Conservation (phyloP, 2,888 invertebrate genomes). For the Kuschelorhynchus macadamiae region DNA sequence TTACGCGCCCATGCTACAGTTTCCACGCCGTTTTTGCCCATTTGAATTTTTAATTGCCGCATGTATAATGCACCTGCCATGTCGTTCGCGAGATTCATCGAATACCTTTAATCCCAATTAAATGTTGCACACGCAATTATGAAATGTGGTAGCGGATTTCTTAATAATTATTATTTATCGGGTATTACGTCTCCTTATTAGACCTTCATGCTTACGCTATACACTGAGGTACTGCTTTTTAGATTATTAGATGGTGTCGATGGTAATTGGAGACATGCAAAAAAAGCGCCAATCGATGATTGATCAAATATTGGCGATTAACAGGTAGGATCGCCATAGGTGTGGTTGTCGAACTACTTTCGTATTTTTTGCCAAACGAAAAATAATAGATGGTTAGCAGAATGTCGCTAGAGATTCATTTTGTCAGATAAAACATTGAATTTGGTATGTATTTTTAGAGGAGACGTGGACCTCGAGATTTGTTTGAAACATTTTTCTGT, state of each 20-base stretch:
- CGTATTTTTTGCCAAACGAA: too few relatives aligned
- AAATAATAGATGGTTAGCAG: too few relatives aligned
- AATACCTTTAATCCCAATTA: constrained; percentile 17
- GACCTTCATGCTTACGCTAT: too few relatives aligned
- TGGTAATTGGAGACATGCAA: neutral
- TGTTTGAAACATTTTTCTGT: too few relatives aligned
- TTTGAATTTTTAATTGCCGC: neutral
- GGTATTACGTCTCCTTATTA: constrained; percentile 30
- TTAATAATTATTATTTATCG: constrained; percentile 34
- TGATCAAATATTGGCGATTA: neutral
- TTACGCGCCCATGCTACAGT: too few relatives aligned
- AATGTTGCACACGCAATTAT: constrained; percentile 18
- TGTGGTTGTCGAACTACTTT: too few relatives aligned
- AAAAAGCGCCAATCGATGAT: neutral
- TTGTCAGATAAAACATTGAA: too few relatives aligned
- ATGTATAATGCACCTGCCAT: neutral
- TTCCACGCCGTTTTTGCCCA: too few relatives aligned
- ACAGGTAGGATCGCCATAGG: too few relatives aligned
- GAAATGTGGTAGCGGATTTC: constrained; percentile 25
- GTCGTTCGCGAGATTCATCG: neutral
- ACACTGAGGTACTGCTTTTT: constrained; percentile 1
- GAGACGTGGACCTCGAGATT: too few relatives aligned
- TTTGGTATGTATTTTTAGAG: too few relatives aligned
- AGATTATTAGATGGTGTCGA: neutral
- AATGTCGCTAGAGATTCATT: too few relatives aligned